These are phyloP conservation scores for Coturnix japonica DNA, from an alignment of 2,113 vertebrate species.

Conservation along the genomic window DNA sequence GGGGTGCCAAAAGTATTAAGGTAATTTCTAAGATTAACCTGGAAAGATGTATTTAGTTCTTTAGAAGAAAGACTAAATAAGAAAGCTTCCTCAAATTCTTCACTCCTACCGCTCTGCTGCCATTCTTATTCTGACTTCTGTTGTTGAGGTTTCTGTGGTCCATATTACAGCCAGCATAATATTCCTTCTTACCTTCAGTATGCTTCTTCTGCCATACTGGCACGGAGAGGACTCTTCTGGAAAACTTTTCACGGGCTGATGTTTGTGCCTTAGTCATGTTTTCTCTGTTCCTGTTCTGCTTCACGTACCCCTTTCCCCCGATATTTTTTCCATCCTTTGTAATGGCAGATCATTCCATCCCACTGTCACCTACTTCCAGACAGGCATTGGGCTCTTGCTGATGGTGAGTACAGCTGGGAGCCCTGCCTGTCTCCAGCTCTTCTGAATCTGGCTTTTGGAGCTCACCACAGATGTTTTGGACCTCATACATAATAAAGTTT, in stretches of 20 bases:
- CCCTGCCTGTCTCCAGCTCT: neutral
- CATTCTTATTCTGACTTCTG: neutral
- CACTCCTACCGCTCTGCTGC: neutral
- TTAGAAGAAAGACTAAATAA: neutral
- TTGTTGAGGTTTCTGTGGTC: neutral
- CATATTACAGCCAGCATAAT: neutral
- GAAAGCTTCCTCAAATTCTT: neutral
- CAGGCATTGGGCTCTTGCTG: neutral
- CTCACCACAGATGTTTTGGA: conserved; percentile 38
- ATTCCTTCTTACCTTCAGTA: neutral
- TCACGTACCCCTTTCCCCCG: fast-evolving
- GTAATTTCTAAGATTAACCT: neutral
- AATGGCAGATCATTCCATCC: neutral
- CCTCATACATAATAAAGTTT: conserved; percentile 48
- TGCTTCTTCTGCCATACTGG: neutral
- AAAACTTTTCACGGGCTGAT: neutral
- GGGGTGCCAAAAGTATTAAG: neutral
- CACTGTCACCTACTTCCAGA: neutral
- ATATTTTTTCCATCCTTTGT: neutral
- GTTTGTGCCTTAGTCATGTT: neutral
- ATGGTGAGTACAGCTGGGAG: neutral
- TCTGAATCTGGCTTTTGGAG: neutral
- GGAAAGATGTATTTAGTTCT: neutral
- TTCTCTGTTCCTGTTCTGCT: neutral
- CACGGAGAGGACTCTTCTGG: neutral